Percentiles rank a stretch among this genome's conserved stretches.
Conservation (phyloP, 1,140 invertebrate genomes). For the Apis dorsata region DNA sequence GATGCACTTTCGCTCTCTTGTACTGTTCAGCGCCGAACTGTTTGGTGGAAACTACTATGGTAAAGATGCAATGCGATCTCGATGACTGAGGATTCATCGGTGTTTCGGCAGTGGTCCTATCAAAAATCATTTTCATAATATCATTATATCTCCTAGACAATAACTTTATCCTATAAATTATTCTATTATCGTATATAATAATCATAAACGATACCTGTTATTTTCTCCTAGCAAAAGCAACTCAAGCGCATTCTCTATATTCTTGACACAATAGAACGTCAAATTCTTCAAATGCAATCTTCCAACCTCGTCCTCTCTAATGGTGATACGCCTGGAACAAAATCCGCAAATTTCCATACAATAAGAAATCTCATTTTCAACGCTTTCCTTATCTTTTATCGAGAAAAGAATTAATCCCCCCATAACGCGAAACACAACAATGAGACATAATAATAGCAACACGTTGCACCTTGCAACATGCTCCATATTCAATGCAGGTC, state of each 20-base stretch:
- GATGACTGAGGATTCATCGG: conserved; percentile 85
- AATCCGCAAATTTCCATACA: neutral
- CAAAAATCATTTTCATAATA: neutral
- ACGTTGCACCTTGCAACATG: conserved; percentile 9
- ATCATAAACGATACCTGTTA: conserved; percentile 75
- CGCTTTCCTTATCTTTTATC: neutral
- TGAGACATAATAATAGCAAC: neutral
- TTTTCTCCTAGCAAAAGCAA: conserved; percentile 83
- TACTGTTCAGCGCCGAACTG: conserved; percentile 78
- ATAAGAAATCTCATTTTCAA: neutral
- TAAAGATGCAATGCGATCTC: conserved; percentile 86
- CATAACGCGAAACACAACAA: neutral
- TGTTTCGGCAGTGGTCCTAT: conserved; percentile 83
- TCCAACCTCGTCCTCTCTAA: conserved; percentile 83
- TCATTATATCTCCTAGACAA: neutral
- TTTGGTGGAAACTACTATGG: conserved; percentile 81
- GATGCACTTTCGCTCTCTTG: conserved; percentile 82
- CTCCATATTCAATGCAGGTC: conserved; percentile 45
- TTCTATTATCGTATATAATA: too few species aligned
- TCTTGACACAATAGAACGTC: conserved; percentile 80
- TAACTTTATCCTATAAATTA: neutral
- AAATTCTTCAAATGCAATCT: conserved; percentile 83
- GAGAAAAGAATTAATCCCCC: neutral
- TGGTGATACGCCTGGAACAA: conserved; percentile 78
- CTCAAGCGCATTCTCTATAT: conserved; percentile 83